A percentile compares a stretch with the other conserved stretches of the same genome.
Evolutionary conservation across 2,113 vertebrate genomes (phyloP).

Genomic region (Hyperoodon ampullatus): DNA sequence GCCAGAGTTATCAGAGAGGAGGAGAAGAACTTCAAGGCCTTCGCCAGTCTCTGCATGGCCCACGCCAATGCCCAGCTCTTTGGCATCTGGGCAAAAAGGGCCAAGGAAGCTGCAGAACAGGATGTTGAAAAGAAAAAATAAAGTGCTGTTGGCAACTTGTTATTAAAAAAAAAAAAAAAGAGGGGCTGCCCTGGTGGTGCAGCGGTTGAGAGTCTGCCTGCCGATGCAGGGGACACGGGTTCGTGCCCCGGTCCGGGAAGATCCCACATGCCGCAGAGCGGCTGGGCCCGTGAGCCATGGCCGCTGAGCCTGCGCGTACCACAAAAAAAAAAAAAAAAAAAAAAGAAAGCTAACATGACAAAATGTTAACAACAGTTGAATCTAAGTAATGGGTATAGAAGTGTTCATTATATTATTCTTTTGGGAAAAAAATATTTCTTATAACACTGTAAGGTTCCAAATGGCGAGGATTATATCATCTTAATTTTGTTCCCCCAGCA

Average conservation of each 20-base stretch:
- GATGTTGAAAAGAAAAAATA: no score
- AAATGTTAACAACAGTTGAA: constrained; percentile 4
- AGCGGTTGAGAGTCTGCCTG: no score
- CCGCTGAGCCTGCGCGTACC: no score
- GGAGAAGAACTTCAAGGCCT: constrained; percentile 96
- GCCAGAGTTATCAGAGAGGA: constrained; percentile 94
- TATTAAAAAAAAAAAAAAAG: no score
- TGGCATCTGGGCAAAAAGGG: constrained; percentile 94
- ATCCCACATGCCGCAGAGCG: no score
- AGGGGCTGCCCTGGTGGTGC: no score
- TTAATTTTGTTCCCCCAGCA: neutral
- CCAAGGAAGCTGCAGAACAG: no score
- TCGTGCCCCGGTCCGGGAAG: no score
- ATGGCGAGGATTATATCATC: neutral
- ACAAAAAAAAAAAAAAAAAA: no score
- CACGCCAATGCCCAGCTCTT: constrained; percentile 95
- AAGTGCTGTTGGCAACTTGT: no score
- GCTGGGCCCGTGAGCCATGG: no score
- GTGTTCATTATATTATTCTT: neutral
- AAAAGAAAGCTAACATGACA: neutral
- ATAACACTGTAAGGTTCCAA: neutral
- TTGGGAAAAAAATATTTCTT: neutral
- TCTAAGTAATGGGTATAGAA: neutral
- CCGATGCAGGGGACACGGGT: no score
- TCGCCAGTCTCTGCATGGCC: constrained; percentile 96